Base-by-base conservation (phyloP, 2,113 vertebrate species). In the Otolemur garnettii region DNA sequence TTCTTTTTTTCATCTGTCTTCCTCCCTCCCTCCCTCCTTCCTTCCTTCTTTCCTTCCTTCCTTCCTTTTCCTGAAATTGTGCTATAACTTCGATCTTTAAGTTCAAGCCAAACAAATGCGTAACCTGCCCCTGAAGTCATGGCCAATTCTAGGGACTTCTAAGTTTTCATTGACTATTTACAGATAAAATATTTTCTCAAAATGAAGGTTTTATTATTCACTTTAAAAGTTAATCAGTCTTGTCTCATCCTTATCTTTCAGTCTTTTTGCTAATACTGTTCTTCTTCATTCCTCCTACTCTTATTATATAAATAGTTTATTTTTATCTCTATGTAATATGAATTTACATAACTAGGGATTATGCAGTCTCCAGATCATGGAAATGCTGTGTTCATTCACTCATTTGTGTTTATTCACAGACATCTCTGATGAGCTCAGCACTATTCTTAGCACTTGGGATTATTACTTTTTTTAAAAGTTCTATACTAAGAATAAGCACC, bases 91-190 rank as follows among this genome's bases (percentile, higher is more conserved):
- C 45, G 55, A 72, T 59, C 38, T 85, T 85, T 19, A 79, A 38
- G 0, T n/a, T 94, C 18, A 82, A 69, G 15, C 81, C 19, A 91
- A 38, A 35, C 6, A 71, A 78, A 83, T 71, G 38, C 9, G 21
- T 64, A 78, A 69, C 50, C 55, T 72, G 42, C 38, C 42, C 66
- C 59, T 68, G 13, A 85, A 57, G 12, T n/a, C 35, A 4, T 68
- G 80, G 14, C 30, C n/a, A 59, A 60, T 87, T 91, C 5, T 13
- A 82, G 64, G 45, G 83, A 42, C 5, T 55, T 26, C 19, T 74
- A 59, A 26, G 66, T 86, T 79, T 83, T 95, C 62, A 95, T n/a
- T 88, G 50, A 22, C 30, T 92, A 33, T 50, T 62, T 35, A 85
- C 24, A 95, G 22, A 35, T 84, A 45, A 96, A 97, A 38, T 68